phyloP scores from a whole-genome alignment of 2,797 vertebrate species.

The Phoebastria nigripes region DNA sequence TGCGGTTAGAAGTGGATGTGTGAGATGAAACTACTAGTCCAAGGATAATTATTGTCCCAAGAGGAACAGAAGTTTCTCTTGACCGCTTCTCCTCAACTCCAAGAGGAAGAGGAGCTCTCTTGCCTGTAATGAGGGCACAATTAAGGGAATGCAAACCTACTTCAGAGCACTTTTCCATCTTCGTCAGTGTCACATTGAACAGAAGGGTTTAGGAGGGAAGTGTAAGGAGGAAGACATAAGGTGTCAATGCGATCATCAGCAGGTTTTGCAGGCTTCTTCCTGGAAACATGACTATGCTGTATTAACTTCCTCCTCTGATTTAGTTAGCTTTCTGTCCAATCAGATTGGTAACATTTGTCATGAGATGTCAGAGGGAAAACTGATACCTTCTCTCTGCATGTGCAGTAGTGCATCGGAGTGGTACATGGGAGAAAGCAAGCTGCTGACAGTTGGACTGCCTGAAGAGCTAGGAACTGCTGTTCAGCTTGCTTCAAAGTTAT shows the following conservation, averaged over 20 bases:
- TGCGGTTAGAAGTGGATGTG: neutral
- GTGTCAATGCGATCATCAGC: rapidly evolving
- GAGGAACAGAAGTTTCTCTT: neutral
- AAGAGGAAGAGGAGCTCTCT: neutral
- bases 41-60: neutral
- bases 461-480: neutral
- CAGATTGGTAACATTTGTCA: neutral
- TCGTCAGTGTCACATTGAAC: neutral
- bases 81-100: neutral
- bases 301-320: neutral
- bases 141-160: neutral
- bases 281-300: neutral
- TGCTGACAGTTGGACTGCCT: neutral
- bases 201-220: neutral
- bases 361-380: neutral
- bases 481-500: neutral
- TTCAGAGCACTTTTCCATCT: neutral
- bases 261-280: neutral
- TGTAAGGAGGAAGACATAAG: neutral
- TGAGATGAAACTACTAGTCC: neutral
- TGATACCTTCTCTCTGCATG: neutral
- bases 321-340: neutral
- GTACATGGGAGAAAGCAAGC: neutral
- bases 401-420: rapidly evolving
- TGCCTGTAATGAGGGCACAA: neutral